Evolutionary conservation across 1,140 invertebrate genomes (phyloP), one percentile per base, ranked within the genome.

Genomic region (Euborellia annulipes): DNA sequence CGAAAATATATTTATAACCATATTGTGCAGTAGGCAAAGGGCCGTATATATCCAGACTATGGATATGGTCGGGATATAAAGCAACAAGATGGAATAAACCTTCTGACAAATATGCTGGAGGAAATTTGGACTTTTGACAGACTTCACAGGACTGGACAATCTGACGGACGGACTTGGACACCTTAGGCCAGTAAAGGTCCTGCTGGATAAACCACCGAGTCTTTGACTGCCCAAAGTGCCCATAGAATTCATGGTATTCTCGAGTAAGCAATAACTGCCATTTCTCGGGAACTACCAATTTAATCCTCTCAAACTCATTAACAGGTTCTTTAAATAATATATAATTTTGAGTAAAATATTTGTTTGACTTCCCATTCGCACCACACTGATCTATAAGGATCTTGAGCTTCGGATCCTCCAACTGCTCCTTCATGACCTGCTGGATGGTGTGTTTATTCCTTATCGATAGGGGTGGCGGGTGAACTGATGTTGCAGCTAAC

Each of bases 111-210:
- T 9, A 7, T 30, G n/a, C 18, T 17, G 2, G 13, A 14, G 22
- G n/a, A 3, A 37, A 23, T 18, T 43, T 43, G 2, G 42, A n/a
- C 18, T 19, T 43, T 17, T 43, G 42, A 20, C 42, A 43, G n/a
- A 27, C 3, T 13, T 38, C 22, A 14, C 42, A 43, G 8, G 19
- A 13, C 11, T n/a, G 2, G n/a, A 37, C 27, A 3, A 43, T n/a
- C 3, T 30, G 36, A 4, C 21, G 11, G 18, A 43, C 30, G n/a
- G n/a, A 13, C 8, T 22, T 2, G 11, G 2, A 11, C 30, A 32
- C 14, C 13, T 18, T 3, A 13, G 11, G 11, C 22, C 22, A 43
- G 30, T 43, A 43, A 19, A 36, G 3, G 13, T 43, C 16, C 4
- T 14, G 2, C 8, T 23, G n/a, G 3, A 43, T 2, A 17, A 22